A percentile compares a stretch with the other conserved stretches of the same genome.
Evolutionary conservation across 2,888 invertebrate genomes (phyloP).

Genomic region (Eueremaeus valkanovi): DNA sequence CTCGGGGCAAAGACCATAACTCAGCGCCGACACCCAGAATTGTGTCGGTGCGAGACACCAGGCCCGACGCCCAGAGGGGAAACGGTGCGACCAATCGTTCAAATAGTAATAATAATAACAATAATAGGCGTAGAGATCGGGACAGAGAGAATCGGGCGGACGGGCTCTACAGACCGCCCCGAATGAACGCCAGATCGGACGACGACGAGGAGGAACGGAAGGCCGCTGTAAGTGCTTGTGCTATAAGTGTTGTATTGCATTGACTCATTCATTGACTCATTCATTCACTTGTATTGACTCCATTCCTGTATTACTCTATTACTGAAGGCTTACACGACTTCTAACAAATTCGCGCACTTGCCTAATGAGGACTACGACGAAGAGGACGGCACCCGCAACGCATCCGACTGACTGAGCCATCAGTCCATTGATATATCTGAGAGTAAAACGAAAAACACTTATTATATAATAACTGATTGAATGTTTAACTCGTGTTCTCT

Average conservation of each 20-base stretch:
- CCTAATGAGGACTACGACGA: slow-evolving; percentile 8
- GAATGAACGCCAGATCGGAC: background rate
- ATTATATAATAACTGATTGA: background rate
- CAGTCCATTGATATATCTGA: background rate
- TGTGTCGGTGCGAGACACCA: background rate
- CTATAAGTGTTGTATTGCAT: too few species aligned
- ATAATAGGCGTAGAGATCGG: background rate
- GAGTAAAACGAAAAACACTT: background rate
- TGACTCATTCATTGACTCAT: too few species aligned
- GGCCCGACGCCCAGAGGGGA: background rate
- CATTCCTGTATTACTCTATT: too few species aligned
- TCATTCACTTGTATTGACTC: too few species aligned
- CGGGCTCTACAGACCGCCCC: background rate
- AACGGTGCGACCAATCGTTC: background rate
- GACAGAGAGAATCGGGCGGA: background rate
- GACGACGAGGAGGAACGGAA: background rate
- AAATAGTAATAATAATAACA: background rate
- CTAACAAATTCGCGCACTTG: slow-evolving; percentile 20
- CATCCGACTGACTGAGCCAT: background rate
- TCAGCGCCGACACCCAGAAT: background rate
- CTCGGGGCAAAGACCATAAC: too few species aligned
- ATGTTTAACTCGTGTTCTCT: background rate
- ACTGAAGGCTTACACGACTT: slow-evolving; percentile 8
- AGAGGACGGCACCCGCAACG: background rate
- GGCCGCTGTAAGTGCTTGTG: too few species aligned